These are phyloP conservation scores for Monoplex corrugatus DNA, from an alignment of 2,888 invertebrate species.

Conservation along the genomic window DNA sequence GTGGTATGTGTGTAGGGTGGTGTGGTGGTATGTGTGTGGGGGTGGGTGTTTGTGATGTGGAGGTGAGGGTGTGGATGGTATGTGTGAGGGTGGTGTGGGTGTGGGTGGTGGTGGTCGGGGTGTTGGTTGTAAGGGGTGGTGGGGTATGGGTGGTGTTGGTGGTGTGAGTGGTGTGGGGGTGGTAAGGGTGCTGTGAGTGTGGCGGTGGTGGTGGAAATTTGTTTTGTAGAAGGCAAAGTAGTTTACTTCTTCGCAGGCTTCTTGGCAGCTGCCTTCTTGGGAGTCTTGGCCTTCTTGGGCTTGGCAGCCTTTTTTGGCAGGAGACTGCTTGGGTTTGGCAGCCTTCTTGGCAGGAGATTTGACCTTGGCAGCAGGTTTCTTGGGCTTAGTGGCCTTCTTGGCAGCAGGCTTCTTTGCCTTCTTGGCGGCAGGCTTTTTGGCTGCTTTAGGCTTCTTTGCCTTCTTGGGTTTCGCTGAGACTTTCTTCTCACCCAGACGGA, in stretches of 20 bases:
- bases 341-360: slow-evolving; percentile 52
- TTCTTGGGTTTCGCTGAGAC: slow-evolving; percentile 53
- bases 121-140: not conserved
- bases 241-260: slow-evolving; percentile 28
- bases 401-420: slow-evolving; percentile 50
- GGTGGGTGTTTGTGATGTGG: no score
- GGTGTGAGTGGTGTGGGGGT: not conserved
- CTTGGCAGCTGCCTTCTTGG: no score
- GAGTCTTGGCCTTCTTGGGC: slow-evolving; percentile 49
- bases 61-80: slow-evolving; percentile 20
- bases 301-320: no score
- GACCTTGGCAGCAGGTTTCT: slow-evolving; percentile 46
- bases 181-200: not conserved
- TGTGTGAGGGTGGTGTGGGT: not conserved
- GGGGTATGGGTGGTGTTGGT: not conserved
- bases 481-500: slow-evolving; percentile 60
- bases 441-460: slow-evolving; percentile 31
- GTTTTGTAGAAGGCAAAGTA: no score
- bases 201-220: no score
- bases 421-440: no score
- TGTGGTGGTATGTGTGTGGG: no score
- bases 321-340: no score
- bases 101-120: not conserved
- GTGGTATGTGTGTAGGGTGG: no score
- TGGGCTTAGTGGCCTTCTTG: slow-evolving; percentile 43